Conservation (phyloP, 2,888 invertebrate genomes). For the Orthonychiurus folsomi region DNA sequence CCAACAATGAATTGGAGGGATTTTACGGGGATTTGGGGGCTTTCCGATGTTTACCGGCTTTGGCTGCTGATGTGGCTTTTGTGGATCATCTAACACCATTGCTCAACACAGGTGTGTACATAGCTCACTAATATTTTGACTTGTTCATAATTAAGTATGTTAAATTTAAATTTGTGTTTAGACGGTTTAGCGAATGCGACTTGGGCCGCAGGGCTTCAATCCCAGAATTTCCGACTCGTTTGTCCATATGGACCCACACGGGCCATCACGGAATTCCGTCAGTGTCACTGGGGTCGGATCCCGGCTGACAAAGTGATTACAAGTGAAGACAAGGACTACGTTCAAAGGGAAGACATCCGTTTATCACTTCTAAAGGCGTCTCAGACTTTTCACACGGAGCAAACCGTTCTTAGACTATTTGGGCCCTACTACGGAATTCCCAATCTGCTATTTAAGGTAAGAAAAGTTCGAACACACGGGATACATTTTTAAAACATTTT, state of each 20-base stretch:
- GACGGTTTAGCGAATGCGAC: constrained; percentile 39
- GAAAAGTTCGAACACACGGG: constrained; percentile 5
- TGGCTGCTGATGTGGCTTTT: constrained; percentile 39
- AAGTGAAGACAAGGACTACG: constrained; percentile 39
- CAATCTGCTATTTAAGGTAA: constrained; percentile 51
- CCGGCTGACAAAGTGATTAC: constrained; percentile 43
- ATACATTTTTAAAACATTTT: neutral
- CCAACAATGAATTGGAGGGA: constrained; percentile 39
- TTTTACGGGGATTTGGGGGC: constrained; percentile 39
- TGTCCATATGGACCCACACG: constrained; percentile 41
- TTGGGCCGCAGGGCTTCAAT: constrained; percentile 42
- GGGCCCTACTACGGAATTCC: constrained; percentile 51
- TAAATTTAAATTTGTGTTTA: constrained; percentile 15
- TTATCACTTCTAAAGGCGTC: constrained; percentile 56
- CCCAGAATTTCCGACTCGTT: constrained; percentile 42
- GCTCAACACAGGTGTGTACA: constrained; percentile 33
- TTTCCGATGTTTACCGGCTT: constrained; percentile 36
- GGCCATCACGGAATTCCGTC: constrained; percentile 41
- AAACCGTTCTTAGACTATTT: constrained; percentile 57
- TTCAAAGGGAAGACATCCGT: constrained; percentile 52
- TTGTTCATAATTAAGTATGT: too few species aligned
- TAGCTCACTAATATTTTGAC: neutral
- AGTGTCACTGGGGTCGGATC: constrained; percentile 43
- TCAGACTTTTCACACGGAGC: constrained; percentile 50
- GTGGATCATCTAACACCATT: constrained; percentile 39